Evolutionary conservation across 2,113 vertebrate species (phyloP).

Genomic region (Macroglossus sobrinus): DNA sequence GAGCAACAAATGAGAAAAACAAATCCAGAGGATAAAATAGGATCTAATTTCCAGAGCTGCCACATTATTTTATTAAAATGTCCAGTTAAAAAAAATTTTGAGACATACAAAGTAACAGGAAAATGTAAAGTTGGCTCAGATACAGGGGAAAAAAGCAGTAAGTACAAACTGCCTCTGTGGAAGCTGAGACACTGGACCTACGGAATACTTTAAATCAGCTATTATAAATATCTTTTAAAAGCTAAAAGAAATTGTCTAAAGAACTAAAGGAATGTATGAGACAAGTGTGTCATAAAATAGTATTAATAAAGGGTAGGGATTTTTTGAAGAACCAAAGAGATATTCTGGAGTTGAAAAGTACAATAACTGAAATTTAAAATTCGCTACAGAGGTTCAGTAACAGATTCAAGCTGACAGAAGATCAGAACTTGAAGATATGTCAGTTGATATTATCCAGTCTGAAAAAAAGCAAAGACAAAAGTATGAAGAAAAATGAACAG

Average conservation of each 20-base stretch:
- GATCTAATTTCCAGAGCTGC: background rate
- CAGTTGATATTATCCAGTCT: background rate
- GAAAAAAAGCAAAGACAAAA: background rate
- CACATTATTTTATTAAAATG: background rate
- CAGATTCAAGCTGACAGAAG: background rate
- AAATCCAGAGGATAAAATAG: background rate
- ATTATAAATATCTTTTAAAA: background rate
- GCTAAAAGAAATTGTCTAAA: background rate
- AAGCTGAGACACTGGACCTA: background rate
- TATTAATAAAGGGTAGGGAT: background rate
- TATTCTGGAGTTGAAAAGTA: background rate
- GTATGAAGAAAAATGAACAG: background rate
- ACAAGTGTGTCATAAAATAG: background rate
- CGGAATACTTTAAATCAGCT: background rate
- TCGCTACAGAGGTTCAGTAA: background rate
- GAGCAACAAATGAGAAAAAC: background rate
- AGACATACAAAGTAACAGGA: background rate
- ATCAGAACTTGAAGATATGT: background rate
- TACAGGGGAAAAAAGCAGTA: background rate
- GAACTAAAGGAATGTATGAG: background rate
- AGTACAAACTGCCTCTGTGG: background rate
- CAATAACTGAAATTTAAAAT: background rate
- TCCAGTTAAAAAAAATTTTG: background rate
- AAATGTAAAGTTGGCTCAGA: background rate
- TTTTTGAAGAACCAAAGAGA: background rate